Evolutionary conservation across 2,888 invertebrate species (phyloP).

Genomic region (Gibbula magus): DNA sequence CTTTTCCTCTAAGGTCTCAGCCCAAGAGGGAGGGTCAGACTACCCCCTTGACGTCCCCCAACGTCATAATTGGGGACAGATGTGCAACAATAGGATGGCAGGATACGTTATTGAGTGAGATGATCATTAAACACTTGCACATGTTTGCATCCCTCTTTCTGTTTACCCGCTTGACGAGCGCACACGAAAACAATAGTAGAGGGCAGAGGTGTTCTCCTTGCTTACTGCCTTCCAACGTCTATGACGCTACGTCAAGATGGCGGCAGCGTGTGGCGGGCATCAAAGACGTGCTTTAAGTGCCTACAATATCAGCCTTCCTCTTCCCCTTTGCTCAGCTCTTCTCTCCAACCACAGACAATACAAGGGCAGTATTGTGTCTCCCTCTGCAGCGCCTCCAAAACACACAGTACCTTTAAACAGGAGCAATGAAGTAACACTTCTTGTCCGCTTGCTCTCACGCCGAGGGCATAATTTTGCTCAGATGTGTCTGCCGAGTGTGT

Average conservation of each 20-base stretch:
- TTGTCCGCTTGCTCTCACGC: constrained; percentile 24
- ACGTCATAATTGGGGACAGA: constrained; percentile 22
- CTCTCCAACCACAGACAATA: constrained; percentile 21
- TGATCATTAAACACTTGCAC: constrained; percentile 27
- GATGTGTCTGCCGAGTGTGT: constrained; percentile 20
- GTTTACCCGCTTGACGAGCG: constrained; percentile 28
- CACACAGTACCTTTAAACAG: constrained; percentile 17
- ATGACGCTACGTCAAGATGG: constrained; percentile 21
- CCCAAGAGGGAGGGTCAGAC: constrained; percentile 3
- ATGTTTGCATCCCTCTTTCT: constrained; percentile 26
- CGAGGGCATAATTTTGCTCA: constrained; percentile 16
- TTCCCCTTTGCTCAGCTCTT: constrained; percentile 24
- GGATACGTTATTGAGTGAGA: constrained; percentile 24
- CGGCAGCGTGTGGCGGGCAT: not conserved
- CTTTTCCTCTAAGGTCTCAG: constrained; percentile 1
- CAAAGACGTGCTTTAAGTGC: constrained; percentile 29
- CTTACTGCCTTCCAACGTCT: not conserved
- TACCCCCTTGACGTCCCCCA: constrained; percentile 1
- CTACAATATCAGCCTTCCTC: constrained; percentile 25
- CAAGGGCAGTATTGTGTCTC: constrained; percentile 21
- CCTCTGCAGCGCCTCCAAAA: constrained; percentile 1
- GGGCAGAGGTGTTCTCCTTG: constrained; percentile 23
- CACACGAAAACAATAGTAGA: constrained; percentile 33
- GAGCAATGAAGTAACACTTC: constrained; percentile 23
- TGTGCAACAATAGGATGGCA: constrained; percentile 26